Base-by-base conservation (phyloP, 2,888 invertebrate genomes). In the Plagiodera versicolora region DNA sequence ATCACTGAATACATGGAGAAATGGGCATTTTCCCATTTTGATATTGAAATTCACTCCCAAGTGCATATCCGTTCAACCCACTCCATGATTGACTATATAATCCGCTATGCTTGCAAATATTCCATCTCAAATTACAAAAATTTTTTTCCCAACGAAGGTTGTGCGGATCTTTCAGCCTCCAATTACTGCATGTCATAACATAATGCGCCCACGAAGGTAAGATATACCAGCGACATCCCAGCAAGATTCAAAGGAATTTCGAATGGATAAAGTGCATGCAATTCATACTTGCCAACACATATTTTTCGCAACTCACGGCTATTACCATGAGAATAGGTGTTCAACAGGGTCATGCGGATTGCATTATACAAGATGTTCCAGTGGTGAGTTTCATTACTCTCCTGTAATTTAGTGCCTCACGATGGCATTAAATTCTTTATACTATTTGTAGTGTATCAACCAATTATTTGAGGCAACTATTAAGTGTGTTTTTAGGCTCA, bases 171-270 rank as follows among this genome's bases (percentile, higher is more conserved):
- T 39, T 16, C 28, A 39, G 24, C 44, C 44, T 45, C 45, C 16
- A 44, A 44, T 45, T 44, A 44, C 20, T 11, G 14, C 53, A 19
- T 53, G 53, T 53, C 53, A 53, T 53, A 39, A 52, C n/a, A n/a
- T 24, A 44, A n/a, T 10, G 18, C 44, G 53, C 53, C 53, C 53
- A 53, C 53, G 53, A 30, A 24, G 53, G 20, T 39, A 32, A n/a
- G n/a, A n/a, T n/a, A 24, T 24, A 24, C 24, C 3, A 24, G 24
- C 24, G 24, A 5, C 24, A 6, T 24, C 39, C n/a, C 11, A 11
- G 2, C 4, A n/a, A 39, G 14, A 14, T n/a, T 6, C 39, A 39
- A 39, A 39, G 11, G 14, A 39, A 39, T 10, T 39, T n/a, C 14
- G 39, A 39, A 39, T 39, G 14, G 11, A 4, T 3, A 39, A 39